phyloP scores from a whole-genome alignment of 2,113 vertebrate genomes.

The Syrmaticus mikado region DNA sequence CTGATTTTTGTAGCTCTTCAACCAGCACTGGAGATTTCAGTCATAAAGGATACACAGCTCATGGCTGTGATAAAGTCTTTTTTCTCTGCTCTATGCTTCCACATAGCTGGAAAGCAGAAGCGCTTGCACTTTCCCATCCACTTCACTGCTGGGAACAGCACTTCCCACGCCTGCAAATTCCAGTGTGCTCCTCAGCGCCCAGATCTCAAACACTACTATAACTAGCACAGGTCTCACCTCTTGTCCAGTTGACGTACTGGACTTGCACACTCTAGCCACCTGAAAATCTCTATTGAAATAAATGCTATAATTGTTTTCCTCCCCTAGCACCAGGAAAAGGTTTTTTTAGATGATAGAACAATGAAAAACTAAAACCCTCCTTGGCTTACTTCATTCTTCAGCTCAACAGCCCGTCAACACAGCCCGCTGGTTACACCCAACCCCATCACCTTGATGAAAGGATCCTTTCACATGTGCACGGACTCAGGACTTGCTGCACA shows the following conservation, averaged over 20 bases:
- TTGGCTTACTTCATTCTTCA: not conserved
- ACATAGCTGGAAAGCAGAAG: not conserved
- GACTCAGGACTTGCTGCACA: rapidly evolving
- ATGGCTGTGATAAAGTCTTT: not conserved
- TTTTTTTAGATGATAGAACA: not conserved
- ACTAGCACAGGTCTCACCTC: not conserved
- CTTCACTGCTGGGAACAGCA: not conserved
- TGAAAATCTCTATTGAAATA: not conserved
- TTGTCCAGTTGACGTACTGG: not conserved
- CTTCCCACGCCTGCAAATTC: not conserved
- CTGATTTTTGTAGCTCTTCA: rapidly evolving
- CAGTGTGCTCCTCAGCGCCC: not conserved
- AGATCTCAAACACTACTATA: not conserved
- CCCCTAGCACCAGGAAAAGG: not conserved
- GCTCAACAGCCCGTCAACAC: not conserved
- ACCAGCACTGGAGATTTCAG: not conserved
- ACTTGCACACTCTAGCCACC: not conserved
- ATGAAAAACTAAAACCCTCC: not conserved
- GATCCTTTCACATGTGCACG: not conserved
- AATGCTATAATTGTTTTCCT: not conserved
- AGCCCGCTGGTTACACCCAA: not conserved
- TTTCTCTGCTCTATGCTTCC: not conserved
- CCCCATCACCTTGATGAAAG: not conserved
- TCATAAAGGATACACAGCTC: not conserved
- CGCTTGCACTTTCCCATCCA: not conserved